These are phyloP conservation scores for Tachystola acroxantha DNA, from an alignment of 2,888 invertebrate species.

Conservation along the genomic window DNA sequence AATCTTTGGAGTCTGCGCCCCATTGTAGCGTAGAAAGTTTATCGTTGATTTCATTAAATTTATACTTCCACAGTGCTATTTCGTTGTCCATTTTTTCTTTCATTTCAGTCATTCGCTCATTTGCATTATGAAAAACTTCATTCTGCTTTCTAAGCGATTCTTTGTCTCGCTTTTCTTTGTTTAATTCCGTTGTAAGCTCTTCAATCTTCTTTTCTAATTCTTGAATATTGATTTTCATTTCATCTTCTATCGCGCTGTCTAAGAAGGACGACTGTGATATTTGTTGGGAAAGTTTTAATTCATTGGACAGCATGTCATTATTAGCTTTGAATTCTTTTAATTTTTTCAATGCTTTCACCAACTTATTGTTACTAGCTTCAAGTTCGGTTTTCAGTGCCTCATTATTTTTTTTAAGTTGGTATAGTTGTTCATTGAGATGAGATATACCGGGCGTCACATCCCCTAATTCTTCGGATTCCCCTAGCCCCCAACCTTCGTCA, in stretches of 20 bases:
- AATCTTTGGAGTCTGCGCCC: conserved; percentile 42
- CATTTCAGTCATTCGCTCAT: conserved; percentile 87
- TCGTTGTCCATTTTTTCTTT: conserved; percentile 90
- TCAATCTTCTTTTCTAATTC: conserved; percentile 81
- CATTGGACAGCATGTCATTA: conserved; percentile 78
- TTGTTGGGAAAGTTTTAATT: conserved; percentile 73
- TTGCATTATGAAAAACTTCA: conserved; percentile 85
- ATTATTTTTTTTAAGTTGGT: conserved; percentile 77
- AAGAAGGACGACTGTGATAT: conserved; percentile 79
- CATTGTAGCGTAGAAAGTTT: conserved; percentile 76
- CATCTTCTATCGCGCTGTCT: conserved; percentile 88
- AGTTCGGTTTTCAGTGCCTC: conserved; percentile 79
- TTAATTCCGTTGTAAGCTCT: conserved; percentile 77
- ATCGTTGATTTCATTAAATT: conserved; percentile 83
- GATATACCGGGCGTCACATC: conserved; percentile 61
- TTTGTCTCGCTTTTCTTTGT: conserved; percentile 82
- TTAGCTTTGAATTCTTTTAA: conserved; percentile 88
- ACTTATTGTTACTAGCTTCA: conserved; percentile 82
- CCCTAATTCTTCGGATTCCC: conserved; percentile 44
- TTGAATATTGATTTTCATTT: conserved; percentile 83
- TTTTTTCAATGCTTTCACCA: conserved; percentile 88
- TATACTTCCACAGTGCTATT: conserved; percentile 83
- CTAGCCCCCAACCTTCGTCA: conserved; percentile 68
- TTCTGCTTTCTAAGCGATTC: conserved; percentile 83
- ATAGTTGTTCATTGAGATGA: conserved; percentile 78